Evolutionary conservation across 1,140 invertebrate species (phyloP), one percentile per base, ranked within the genome.

Genomic region (Bacillus rossius): DNA sequence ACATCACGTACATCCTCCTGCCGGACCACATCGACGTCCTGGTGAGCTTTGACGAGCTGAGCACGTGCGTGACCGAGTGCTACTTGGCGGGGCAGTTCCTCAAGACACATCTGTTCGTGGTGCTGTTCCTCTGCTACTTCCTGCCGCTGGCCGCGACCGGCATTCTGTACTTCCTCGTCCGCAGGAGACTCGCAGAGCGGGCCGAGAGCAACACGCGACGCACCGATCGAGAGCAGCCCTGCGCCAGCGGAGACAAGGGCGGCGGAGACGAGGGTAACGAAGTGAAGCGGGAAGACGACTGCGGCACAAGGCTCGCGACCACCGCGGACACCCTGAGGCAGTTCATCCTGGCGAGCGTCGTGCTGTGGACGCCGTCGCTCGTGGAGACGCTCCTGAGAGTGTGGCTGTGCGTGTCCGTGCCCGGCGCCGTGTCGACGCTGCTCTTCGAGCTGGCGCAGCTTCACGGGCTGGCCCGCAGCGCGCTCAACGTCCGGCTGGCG

Each of bases 361-460:
- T 50, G 37, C 48, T 50, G 8, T 50, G 48, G 48, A 50, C 48
- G 34, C 48, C 48, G 26, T 29, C 25, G 37, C 19, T 50, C 37
- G 8, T 50, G 17, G 48, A 50, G 37, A 50, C 48, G 17, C n/a
- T 50, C 2, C 48, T 50, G 8, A 25, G 48, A 8, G 48, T 50
- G 14, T 50, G 48, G 48, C 34, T 50, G 23, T 50, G 48, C 34
- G 14, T 29, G 16, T 16, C 26, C 8, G 37, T 34, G 8, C 48
- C 48, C 1, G 25, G 34, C 13, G 19, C 25, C 16, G 0, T 50
- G 13, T 29, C 23, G 19, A 50, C 20, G n/a, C 25, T 50, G 34
- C 48, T 50, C 23, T 50, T 50, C 34, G 8, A 29, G 37, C 19
- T 50, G 14, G 48, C 25, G 14, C 48, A 50, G 34, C 16, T 17